Base-by-base conservation (phyloP, 2,888 invertebrate genomes). In the Stictocephala bisonia region DNA sequence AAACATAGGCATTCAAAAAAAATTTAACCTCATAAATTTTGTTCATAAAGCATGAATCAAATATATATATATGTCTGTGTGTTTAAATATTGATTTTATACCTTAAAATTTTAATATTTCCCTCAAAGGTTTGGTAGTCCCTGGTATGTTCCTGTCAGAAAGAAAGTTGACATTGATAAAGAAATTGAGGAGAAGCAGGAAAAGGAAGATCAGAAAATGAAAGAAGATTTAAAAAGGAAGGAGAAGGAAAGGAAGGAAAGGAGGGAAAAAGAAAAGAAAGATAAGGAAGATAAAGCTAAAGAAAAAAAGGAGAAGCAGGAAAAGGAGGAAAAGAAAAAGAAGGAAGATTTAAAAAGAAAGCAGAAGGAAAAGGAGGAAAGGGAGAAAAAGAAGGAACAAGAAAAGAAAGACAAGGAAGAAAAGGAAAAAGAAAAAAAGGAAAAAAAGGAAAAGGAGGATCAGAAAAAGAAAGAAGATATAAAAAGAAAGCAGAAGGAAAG, bases 61-160 rank as follows among this genome's bases (percentile, higher is more conserved):
- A n/a, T n/a, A n/a, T n/a, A n/a, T n/a, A n/a, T n/a, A n/a, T n/a
- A n/a, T n/a, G n/a, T n/a, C n/a, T 44, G 15, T 44, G 4, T 20
- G 4, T 44, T 20, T 44, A 4, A 15, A 15, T 44, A 4, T 9
- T 44, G 15, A 2, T 44, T 7, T 44, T 44, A 15, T 20, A 44
- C 44, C 2, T 44, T 20, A 4, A 18, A 15, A 18, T 44, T 20
- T 44, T 44, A 18, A 4, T 44, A n/a, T n/a, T n/a, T n/a, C n/a
- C n/a, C n/a, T n/a, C n/a, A n/a, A 7, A 48, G 50, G n/a, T n/a
- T 24, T 48, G 67, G 60, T 35, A 60, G 60, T 24, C 60, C 60
- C 27, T 60, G 60, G 60, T 29, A 35, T 22, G 40, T 20, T 35
- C 35, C 35, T n/a, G 40, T n/a, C 1, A 60, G 60, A 40, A 60